These are phyloP conservation scores for Chirona hameri DNA, from an alignment of 2,888 invertebrate genomes.

Conservation along the genomic window DNA sequence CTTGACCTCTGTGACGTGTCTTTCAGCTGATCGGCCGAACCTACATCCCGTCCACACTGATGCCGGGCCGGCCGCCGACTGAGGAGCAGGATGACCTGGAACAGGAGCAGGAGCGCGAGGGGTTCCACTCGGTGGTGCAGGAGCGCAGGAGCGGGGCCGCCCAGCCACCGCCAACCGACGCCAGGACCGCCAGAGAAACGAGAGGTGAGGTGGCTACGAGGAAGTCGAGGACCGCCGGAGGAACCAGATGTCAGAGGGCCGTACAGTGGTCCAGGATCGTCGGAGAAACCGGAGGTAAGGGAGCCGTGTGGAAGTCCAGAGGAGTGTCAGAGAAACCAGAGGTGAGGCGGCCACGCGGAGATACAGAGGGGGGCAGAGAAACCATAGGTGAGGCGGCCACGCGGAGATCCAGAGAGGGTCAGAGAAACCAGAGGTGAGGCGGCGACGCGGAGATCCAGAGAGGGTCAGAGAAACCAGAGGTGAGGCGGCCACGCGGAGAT, in stretches of 20 bases:
- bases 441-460: neutral
- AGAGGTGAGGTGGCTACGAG: neutral
- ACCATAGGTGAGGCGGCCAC: too few relatives aligned
- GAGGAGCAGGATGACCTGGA: neutral
- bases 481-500: too few relatives aligned
- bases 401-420: too few relatives aligned
- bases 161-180: neutral
- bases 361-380: too few relatives aligned
- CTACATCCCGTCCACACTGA: neutral
- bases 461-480: too few relatives aligned
- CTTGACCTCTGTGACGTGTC: too few relatives aligned
- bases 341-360: too few relatives aligned
- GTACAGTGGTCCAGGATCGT: too few relatives aligned
- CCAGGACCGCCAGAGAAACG: neutral
- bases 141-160: neutral
- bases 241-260: too few relatives aligned
- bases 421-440: neutral
- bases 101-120: slow-evolving; percentile 7
- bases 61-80: neutral
- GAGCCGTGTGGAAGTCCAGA: too few relatives aligned
- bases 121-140: neutral
- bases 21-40: slow-evolving; percentile 8
- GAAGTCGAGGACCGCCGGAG: neutral
- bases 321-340: too few relatives aligned
- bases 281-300: too few relatives aligned